Evolutionary conservation across 2,888 invertebrate species (phyloP), one percentile per base, ranked within the genome.

Genomic region (Nasonovia ribisnigri): DNA sequence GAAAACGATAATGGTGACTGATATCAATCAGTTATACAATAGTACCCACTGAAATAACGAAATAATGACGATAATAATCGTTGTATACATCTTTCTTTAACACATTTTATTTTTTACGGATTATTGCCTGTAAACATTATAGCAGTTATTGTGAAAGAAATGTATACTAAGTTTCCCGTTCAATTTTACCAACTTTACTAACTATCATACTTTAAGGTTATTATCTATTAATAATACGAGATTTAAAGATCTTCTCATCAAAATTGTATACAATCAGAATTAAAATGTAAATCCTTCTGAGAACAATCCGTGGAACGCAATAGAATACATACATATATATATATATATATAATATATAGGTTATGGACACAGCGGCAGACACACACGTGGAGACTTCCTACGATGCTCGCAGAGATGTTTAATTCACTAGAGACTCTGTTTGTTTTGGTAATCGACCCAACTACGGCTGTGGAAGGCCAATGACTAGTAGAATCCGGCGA

Each of bases 371-470:
- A n/a, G n/a, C n/a, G n/a, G n/a, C n/a, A n/a, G n/a, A 29, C 8
- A 84, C 1, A 67, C 46, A 46, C 48, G 20, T 20, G 29, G 16
- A 86, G 29, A n/a, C n/a, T 36, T 13, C 42, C n/a, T 88, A 88
- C 36, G 42, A 60, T 3, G 46, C n/a, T 16, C 43, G 43, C n/a
- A 57, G 48, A 67, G 46, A 60, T 60, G 91, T 60, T 86, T 92
- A 86, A 92, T 92, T 92, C 91, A 92, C 91, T 46, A 87, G 36
- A 36, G 54, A 87, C 26, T 60, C 13, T 46, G 67, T 60, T 48
- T 16, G 84, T 84, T 91, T 91, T 91, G n/a, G 48, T 29, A 26
- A 87, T 92, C 67, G 87, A 88, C 88, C 87, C n/a, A n/a, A 46
- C n/a, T 13, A 5, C 48, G 0, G 4, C 2, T 13, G 67, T 20